Conservation (phyloP, 2,113 vertebrate species). For the Oncorhynchus keta region DNA sequence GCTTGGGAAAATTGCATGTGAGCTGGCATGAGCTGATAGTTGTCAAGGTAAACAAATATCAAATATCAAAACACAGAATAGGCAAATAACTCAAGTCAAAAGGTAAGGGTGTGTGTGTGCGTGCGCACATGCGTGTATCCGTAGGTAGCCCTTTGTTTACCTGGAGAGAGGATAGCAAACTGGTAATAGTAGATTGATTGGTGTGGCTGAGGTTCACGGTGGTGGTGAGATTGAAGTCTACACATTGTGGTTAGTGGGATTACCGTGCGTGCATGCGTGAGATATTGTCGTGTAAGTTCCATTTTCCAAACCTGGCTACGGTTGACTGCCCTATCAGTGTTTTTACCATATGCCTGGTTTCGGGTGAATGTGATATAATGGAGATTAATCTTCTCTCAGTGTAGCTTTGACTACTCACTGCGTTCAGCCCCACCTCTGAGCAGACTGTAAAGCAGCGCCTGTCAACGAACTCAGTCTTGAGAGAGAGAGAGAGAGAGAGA, state of each 20-base stretch:
- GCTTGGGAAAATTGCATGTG: slow-evolving; percentile 23
- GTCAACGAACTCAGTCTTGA: too few relatives aligned
- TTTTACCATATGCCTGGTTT: slow-evolving; percentile 27
- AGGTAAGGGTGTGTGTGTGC: not conserved
- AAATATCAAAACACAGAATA: slow-evolving; percentile 27
- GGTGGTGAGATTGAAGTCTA: too few relatives aligned
- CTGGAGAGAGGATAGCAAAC: too few relatives aligned
- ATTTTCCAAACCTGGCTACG: slow-evolving; percentile 7
- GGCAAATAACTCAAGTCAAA: slow-evolving; percentile 13
- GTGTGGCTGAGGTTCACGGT: too few relatives aligned
- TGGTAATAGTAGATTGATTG: too few relatives aligned
- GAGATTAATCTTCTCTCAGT: slow-evolving; percentile 44
- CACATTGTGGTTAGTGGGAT: too few relatives aligned
- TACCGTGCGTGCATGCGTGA: too few relatives aligned
- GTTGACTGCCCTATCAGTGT: slow-evolving; percentile 7
- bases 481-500: too few relatives aligned
- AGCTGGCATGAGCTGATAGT: slow-evolving; percentile 29
- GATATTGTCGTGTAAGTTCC: not conserved
- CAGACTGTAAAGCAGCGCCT: too few relatives aligned
- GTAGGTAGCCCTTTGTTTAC: not conserved
- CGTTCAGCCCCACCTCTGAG: not conserved
- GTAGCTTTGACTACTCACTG: not conserved
- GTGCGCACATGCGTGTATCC: too few relatives aligned
- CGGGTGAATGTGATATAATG: slow-evolving; percentile 33
- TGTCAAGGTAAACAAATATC: slow-evolving; percentile 24